These are phyloP conservation scores for Hyaena hyaena DNA, from an alignment of 2,113 vertebrate species.

Conservation along the genomic window DNA sequence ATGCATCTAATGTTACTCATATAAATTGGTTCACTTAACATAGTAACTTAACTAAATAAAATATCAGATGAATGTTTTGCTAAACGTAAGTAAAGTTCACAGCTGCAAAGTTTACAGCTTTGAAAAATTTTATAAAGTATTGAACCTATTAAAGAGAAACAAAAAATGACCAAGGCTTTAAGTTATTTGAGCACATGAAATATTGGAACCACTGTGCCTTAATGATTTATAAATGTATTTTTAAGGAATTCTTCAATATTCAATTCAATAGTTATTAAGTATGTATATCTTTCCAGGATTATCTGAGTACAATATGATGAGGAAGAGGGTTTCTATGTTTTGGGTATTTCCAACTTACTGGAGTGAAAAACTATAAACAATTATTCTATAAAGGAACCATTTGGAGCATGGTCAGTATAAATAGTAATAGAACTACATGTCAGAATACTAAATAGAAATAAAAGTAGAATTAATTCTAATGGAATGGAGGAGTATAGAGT, in stretches of 20 bases:
- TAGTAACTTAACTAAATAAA: neutral
- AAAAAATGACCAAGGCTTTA: neutral
- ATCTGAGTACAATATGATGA: neutral
- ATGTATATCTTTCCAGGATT: neutral
- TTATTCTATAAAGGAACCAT: neutral
- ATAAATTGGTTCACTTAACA: neutral
- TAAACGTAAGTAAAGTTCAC: neutral
- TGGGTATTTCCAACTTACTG: neutral
- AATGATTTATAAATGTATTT: neutral
- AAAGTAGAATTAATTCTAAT: neutral
- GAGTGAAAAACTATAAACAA: neutral
- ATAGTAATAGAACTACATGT: neutral
- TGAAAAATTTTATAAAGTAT: neutral
- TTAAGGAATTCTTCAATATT: slow-evolving; percentile 8
- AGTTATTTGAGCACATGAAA: neutral
- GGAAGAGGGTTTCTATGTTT: neutral
- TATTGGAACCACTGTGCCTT: neutral
- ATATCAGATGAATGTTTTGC: neutral
- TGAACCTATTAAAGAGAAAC: neutral
- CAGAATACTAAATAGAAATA: neutral
- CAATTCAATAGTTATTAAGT: neutral
- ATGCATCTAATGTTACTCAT: neutral
- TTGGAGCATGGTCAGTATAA: neutral
- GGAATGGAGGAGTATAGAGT: neutral
- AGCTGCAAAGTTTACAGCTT: neutral